Percentiles rank a stretch among this genome's conserved stretches.
These are phyloP conservation scores for Desmodus rotundus DNA, from an alignment of 2,113 vertebrate genomes.

Conservation along the genomic window DNA sequence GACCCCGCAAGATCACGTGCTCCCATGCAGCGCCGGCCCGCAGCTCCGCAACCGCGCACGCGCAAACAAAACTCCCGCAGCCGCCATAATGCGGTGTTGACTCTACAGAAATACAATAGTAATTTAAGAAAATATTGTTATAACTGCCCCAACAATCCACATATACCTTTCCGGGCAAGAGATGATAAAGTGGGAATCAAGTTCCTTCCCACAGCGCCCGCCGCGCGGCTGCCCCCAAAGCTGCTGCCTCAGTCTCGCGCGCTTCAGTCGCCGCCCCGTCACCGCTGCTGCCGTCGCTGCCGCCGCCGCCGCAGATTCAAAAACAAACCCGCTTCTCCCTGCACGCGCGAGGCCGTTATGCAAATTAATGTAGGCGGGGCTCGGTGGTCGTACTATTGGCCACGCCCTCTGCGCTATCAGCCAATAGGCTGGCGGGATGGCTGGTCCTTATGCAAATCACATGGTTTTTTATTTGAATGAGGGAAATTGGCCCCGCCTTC, in stretches of 20 bases:
- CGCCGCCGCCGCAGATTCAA: conserved; percentile 76
- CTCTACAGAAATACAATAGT: conserved; percentile 64
- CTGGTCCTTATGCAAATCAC: conserved; percentile 69
- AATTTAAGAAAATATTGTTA: conserved; percentile 47
- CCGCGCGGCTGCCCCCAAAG: conserved; percentile 21
- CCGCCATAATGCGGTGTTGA: conserved; percentile 74
- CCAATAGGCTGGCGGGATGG: conserved; percentile 47
- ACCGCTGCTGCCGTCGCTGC: conserved; percentile 34
- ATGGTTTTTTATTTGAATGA: conserved; percentile 74
- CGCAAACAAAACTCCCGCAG: conserved; percentile 40
- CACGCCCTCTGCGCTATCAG: conserved; percentile 57
- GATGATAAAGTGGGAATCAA: conserved; percentile 36
- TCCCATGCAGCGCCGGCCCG: conserved; percentile 79
- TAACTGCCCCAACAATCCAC: conserved; percentile 22
- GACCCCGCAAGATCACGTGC: conserved; percentile 78
- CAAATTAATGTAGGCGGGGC: conserved; percentile 76
- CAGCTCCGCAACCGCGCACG: conserved; percentile 62
- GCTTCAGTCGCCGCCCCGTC: conserved; percentile 34
- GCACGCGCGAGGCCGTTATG: conserved; percentile 82
- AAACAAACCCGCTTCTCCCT: conserved; percentile 74
- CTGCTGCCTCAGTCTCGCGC: conserved; percentile 50
- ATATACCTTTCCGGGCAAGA: conserved; percentile 66
- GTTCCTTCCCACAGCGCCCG: conserved; percentile 50
- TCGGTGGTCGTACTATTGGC: conserved; percentile 8
- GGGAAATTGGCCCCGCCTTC: conserved; percentile 67